Evolutionary conservation across 1,140 invertebrate genomes (phyloP).

Genomic region (Anoplophora glabripennis): DNA sequence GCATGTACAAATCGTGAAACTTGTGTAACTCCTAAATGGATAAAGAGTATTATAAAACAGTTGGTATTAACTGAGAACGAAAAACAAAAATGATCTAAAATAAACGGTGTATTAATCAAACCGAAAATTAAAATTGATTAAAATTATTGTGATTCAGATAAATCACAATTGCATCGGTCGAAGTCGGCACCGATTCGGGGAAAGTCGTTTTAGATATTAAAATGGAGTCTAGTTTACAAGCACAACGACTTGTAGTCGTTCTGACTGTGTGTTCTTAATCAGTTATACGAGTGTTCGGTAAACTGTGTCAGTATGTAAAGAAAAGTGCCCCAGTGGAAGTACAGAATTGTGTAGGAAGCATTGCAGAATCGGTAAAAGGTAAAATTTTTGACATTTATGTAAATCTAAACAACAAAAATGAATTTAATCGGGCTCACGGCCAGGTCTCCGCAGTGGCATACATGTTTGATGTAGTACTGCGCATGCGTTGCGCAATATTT

Average conservation of each 20-base stretch:
- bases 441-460: constrained; percentile 33
- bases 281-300: background rate
- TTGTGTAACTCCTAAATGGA: no score
- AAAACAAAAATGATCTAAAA: no score
- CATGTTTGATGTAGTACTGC: constrained; percentile 28
- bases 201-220: constrained; percentile 25
- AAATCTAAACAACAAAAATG: constrained; percentile 1
- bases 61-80: no score
- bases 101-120: no score
- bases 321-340: constrained; percentile 6
- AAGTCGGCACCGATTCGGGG: constrained; percentile 1
- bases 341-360: constrained; percentile 7
- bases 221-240: constrained; percentile 37
- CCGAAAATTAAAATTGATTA: no score
- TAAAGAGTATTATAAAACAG: no score
- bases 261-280: constrained; percentile 9
- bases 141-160: background rate
- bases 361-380: constrained; percentile 18
- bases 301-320: constrained; percentile 19
- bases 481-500: constrained; percentile 25
- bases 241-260: constrained; percentile 36
- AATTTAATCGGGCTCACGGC: background rate
- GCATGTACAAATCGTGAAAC: no score
- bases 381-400: constrained; percentile 23
- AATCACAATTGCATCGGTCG: background rate